Evolutionary conservation across 2,113 vertebrate species (phyloP).

Genomic region (Catharus minimus): DNA sequence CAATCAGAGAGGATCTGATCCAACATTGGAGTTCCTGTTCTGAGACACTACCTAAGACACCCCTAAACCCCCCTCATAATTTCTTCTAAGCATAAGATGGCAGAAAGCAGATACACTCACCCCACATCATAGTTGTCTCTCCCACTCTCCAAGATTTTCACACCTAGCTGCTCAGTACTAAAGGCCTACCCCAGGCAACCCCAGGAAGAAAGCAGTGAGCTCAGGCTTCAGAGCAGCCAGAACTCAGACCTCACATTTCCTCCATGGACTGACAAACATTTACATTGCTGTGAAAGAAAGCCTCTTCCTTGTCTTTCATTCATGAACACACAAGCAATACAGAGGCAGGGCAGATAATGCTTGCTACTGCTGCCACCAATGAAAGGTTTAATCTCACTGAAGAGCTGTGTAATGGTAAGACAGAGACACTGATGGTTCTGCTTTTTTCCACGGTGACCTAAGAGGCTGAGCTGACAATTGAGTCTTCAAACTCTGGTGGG

Average conservation of each 20-base stretch:
- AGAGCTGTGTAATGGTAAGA: not conserved
- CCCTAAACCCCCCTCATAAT: rapidly evolving
- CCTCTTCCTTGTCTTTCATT: not conserved
- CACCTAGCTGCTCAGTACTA: not conserved
- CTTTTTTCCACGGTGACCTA: not conserved
- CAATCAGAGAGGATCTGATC: not conserved
- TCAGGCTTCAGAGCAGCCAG: not conserved
- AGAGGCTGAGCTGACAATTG: not conserved
- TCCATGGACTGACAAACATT: not conserved
- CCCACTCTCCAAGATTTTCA: not conserved
- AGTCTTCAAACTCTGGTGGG: not conserved
- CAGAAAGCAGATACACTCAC: not conserved
- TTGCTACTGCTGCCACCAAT: not conserved
- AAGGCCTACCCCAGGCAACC: rapidly evolving
- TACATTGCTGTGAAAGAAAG: not conserved
- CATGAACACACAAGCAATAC: not conserved
- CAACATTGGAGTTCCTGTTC: not conserved
- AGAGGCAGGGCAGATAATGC: not conserved
- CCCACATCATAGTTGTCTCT: not conserved
- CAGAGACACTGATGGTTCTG: not conserved
- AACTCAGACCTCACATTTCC: not conserved
- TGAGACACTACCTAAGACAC: not conserved
- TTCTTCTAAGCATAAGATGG: not conserved
- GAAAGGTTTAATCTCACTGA: not conserved
- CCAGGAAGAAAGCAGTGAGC: not conserved